phyloP scores from a whole-genome alignment of 1,140 invertebrate genomes.

The Meloidogyne exigua region DNA sequence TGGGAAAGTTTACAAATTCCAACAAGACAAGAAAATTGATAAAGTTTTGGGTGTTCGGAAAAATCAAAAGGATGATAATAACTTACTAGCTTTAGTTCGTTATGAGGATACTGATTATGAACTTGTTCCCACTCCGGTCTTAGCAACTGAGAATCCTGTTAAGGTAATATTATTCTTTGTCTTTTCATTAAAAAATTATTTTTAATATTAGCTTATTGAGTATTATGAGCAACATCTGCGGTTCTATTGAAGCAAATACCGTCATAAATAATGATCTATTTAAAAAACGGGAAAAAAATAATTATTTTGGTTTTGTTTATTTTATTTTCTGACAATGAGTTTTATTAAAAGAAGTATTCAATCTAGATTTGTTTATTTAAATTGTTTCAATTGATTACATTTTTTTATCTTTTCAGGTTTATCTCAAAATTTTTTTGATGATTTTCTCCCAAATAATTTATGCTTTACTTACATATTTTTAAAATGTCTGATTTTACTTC shows the following conservation, averaged over 20 bases:
- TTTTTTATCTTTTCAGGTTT: too few species aligned
- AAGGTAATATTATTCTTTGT: background rate
- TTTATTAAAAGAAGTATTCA: too few species aligned
- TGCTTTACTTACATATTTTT: too few species aligned
- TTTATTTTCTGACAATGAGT: too few species aligned
- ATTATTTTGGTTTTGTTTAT: too few species aligned
- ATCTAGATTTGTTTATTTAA: too few species aligned
- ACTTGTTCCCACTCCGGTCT: conserved; percentile 12
- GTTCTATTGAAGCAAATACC: background rate
- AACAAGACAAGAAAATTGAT: conserved; percentile 10
- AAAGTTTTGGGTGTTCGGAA: conserved; percentile 9
- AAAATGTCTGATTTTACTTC: too few species aligned
- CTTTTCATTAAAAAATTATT: background rate
- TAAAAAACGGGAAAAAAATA: background rate
- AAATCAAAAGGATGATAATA: background rate
- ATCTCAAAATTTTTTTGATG: too few species aligned
- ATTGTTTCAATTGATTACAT: too few species aligned
- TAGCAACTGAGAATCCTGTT: conserved; percentile 1
- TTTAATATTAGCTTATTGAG: conserved; percentile 6
- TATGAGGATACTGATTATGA: conserved; percentile 14
- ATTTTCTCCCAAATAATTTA: too few species aligned
- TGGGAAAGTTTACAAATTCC: conserved; percentile 10
- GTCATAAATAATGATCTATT: background rate
- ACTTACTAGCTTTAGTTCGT: conserved; percentile 11
- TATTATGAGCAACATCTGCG: conserved; percentile 23